A percentile compares a stretch with the other conserved stretches of the same genome.
Conservation (phyloP, 2,113 vertebrate species). For the Oncorhynchus keta region DNA sequence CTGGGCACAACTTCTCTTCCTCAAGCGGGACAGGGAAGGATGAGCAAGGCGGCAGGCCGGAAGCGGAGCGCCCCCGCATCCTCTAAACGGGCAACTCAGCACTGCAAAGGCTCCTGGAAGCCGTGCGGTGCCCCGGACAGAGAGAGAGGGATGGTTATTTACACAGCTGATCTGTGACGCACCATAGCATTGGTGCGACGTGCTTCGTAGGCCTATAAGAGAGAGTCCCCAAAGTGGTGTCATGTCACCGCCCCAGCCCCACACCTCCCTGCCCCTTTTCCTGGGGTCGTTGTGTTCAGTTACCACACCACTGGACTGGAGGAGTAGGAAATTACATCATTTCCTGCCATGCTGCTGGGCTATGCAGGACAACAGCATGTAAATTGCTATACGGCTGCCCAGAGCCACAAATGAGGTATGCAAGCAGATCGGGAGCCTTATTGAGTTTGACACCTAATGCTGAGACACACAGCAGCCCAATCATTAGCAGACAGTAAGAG, state of each 20-base stretch:
- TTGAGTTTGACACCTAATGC: not conserved
- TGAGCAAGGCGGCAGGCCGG: slow-evolving; percentile 10
- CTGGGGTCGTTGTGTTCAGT: not conserved
- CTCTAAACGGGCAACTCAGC: slow-evolving; percentile 9
- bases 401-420: not conserved
- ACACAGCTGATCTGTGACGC: slow-evolving; percentile 14
- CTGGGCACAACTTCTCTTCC: slow-evolving; percentile 36
- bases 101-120: not conserved
- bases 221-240: not conserved
- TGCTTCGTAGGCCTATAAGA: not conserved
- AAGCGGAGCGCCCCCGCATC: too few species aligned
- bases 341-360: slow-evolving; percentile 15
- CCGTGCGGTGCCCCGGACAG: too few species aligned
- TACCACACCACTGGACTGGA: not conserved
- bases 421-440: not conserved
- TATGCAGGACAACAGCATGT: slow-evolving; percentile 11
- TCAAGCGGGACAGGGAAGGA: slow-evolving; percentile 34
- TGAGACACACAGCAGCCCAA: too few species aligned
- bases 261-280: not conserved
- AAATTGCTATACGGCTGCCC: not conserved
- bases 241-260: not conserved
- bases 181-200: not conserved
- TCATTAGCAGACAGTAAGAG: too few species aligned
- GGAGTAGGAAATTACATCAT: slow-evolving; percentile 22
- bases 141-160: not conserved